Base-by-base conservation (phyloP, 2,113 vertebrate genomes). In the Ciconia stormi region DNA sequence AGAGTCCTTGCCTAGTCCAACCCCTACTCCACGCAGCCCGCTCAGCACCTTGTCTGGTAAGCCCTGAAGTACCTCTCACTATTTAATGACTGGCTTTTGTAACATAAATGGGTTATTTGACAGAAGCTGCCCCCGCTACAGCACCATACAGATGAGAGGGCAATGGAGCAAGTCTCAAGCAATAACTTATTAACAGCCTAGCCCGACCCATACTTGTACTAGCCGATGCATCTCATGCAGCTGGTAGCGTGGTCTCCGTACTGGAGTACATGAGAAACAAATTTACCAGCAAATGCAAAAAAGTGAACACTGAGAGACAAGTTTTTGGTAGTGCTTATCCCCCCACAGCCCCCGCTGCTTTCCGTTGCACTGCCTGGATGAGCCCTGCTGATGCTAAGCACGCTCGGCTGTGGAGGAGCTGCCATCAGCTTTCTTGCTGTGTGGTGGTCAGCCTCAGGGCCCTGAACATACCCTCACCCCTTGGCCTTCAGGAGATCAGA, bases 241-340 rank as follows among this genome's bases (percentile, higher is more conserved):
- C 52, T 19, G 16, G 9, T 61, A 77, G 49, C 1, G 0, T 13
- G 23, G 38, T 44, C 25, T 53, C n/a, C 0, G 0, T 44, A 23
- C 36, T 62, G 50, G 26, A 52, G 56, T 27, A 73, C 34, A 4
- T 2, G 26, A 73, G 40, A 63, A 81, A 70, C 20, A 67, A 62
- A 47, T 42, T 47, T 47, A 63, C 17, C 15, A 88, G n/a, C 21
- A 74, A 79, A 69, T 26, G n/a, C 40, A 72, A 47, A 47, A 82
- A 46, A 58, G 19, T 23, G 40, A 82, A 30, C 26, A 16, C 38
- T 7, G 58, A 38, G 13, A 53, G 58, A 79, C 23, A 34, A 16
- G 23, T 3, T 46, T 17, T 38, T 36, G 71, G 66, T 11, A 47
- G 53, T 38, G 20, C 22, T 50, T 15, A 47, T 9, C 34, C 20